Evolutionary conservation across 2,113 vertebrate genomes (phyloP).

Genomic region (Solea solea): DNA sequence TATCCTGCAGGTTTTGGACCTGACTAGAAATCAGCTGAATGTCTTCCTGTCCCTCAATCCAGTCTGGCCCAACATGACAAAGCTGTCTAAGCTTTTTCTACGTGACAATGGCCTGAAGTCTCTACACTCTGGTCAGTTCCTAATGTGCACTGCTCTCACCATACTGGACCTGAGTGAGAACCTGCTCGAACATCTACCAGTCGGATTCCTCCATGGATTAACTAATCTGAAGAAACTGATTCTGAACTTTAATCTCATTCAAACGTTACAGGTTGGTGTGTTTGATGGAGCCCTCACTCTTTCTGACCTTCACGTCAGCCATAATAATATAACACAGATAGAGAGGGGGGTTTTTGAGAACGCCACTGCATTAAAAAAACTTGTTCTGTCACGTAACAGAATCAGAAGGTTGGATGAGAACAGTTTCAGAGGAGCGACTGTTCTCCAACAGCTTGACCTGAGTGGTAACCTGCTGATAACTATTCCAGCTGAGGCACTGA

Average conservation of each 20-base stretch:
- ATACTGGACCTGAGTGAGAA: slow-evolving; percentile 73
- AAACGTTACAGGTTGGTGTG: slow-evolving; percentile 37
- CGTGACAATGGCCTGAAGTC: slow-evolving; percentile 51
- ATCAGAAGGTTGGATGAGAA: slow-evolving; percentile 32
- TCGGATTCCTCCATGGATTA: slow-evolving; percentile 57
- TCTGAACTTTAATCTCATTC: slow-evolving; percentile 68
- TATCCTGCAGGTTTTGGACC: slow-evolving; percentile 62
- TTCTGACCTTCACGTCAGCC: slow-evolving; percentile 53
- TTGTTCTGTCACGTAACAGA: slow-evolving; percentile 66
- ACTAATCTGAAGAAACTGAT: slow-evolving; percentile 51
- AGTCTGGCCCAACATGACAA: slow-evolving; percentile 58
- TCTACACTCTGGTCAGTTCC: slow-evolving; percentile 44
- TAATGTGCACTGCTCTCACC: slow-evolving; percentile 49
- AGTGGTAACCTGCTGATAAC: slow-evolving; percentile 59
- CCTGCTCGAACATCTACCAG: slow-evolving; percentile 43
- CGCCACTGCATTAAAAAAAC: slow-evolving; percentile 45
- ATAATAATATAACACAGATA: slow-evolving; percentile 58
- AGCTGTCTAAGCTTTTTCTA: slow-evolving; percentile 64
- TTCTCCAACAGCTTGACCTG: slow-evolving; percentile 65
- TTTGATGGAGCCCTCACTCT: slow-evolving; percentile 58
- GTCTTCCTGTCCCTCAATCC: slow-evolving; percentile 18
- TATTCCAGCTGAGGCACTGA: slow-evolving; percentile 56
- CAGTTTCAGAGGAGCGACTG: slow-evolving; percentile 53
- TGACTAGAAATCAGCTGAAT: slow-evolving; percentile 67
- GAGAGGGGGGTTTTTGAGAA: slow-evolving; percentile 63